phyloP scores from a whole-genome alignment of 1,140 invertebrate genomes.

The Drosophila dunni region DNA sequence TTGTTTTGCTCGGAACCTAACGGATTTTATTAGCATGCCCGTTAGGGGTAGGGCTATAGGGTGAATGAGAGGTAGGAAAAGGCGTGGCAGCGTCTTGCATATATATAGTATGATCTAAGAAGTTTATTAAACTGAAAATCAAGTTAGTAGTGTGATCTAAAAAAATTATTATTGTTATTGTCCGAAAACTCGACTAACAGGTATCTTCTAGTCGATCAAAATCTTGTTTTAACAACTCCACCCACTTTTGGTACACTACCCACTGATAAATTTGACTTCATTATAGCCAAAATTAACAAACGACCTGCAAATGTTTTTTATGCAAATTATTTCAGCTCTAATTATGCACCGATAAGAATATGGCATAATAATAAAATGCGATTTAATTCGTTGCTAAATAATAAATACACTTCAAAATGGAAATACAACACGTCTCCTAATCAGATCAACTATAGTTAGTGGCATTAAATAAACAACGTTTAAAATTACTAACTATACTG shows the following conservation, averaged over 20 bases:
- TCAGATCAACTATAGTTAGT: conserved; percentile 2
- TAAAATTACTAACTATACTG: background rate
- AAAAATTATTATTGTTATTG: too few relatives aligned
- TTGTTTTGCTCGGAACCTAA: conserved; percentile 45
- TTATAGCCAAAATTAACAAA: conserved; percentile 33
- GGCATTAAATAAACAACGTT: background rate
- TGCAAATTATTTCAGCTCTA: conserved; percentile 16
- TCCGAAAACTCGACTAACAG: too few relatives aligned
- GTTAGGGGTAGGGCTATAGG: too few relatives aligned
- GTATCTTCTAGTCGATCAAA: too few relatives aligned
- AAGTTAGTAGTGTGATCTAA: too few relatives aligned
- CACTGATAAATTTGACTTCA: conserved; percentile 34
- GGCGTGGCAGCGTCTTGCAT: too few relatives aligned
- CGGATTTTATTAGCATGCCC: conserved; percentile 34
- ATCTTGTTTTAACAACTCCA: background rate
- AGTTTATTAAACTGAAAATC: too few relatives aligned
- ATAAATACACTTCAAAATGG: conserved; percentile 4
- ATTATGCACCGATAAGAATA: background rate
- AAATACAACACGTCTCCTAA: conserved; percentile 34
- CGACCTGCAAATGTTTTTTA: conserved; percentile 37
- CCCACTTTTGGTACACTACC: background rate
- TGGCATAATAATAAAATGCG: too few relatives aligned
- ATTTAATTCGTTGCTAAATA: background rate
- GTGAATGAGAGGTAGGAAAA: too few relatives aligned
- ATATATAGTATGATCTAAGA: too few relatives aligned